A percentile compares a stretch with the other conserved stretches of the same genome.
Conservation (phyloP, 1,140 invertebrate species). For the Chymomyza costata region DNA sequence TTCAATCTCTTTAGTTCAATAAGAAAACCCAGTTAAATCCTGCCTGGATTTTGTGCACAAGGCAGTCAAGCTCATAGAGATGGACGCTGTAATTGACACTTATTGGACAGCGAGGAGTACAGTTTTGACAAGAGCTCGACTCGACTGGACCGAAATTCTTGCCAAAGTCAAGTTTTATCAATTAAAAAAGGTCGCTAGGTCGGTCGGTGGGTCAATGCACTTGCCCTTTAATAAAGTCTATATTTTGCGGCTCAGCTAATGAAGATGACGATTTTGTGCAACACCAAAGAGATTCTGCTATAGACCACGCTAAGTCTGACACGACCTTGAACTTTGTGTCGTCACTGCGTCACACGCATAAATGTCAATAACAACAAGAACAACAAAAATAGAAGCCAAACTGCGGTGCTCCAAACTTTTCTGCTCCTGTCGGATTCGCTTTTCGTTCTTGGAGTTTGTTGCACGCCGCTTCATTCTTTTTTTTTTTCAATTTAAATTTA, state of each 20-base stretch:
- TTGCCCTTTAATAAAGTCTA: slow-evolving; percentile 1
- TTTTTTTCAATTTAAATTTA: slow-evolving; percentile 46
- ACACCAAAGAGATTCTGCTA: slow-evolving; percentile 5
- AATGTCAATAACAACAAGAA: slow-evolving; percentile 21
- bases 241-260: slow-evolving; percentile 19
- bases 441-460: slow-evolving; percentile 34
- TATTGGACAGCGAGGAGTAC: slow-evolving; percentile 28
- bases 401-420: slow-evolving; percentile 34
- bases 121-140: too few species aligned
- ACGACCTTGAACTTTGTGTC: slow-evolving; percentile 57
- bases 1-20: slow-evolving; percentile 15
- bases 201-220: slow-evolving; percentile 10
- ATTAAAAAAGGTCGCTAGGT: slow-evolving; percentile 3
- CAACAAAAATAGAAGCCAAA: slow-evolving; percentile 21
- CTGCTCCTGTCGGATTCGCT: slow-evolving; percentile 49
- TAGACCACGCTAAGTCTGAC: background rate
- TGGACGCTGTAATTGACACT: slow-evolving; percentile 40
- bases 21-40: slow-evolving; percentile 9
- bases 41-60: too few species aligned
- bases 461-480: slow-evolving; percentile 7
- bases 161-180: background rate
- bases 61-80: too few species aligned
- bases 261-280: background rate
- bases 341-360: slow-evolving; percentile 43
- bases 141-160: too few species aligned